Evolutionary conservation across 2,888 invertebrate genomes (phyloP).

Genomic region (Drosophila rubida): DNA sequence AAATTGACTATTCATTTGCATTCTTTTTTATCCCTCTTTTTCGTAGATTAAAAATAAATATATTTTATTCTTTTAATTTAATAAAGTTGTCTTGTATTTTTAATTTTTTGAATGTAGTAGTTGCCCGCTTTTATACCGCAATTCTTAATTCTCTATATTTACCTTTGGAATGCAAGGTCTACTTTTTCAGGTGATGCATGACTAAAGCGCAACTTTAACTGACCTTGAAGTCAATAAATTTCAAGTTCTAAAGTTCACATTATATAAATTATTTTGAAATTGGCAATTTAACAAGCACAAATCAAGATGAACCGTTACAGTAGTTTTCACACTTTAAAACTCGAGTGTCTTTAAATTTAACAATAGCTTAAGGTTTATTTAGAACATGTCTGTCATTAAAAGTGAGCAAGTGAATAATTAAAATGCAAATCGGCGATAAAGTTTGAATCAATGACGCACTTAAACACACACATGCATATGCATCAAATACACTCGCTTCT

Average conservation of each 20-base stretch:
- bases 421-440: constrained; percentile 33
- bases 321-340: too few species aligned
- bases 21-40: too few species aligned
- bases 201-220: background rate
- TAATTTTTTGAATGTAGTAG: too few species aligned
- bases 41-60: too few species aligned
- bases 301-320: too few species aligned
- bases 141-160: background rate
- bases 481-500: constrained; percentile 22
- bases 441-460: constrained; percentile 44
- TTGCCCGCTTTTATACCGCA: background rate
- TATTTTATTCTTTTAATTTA: too few species aligned
- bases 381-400: background rate
- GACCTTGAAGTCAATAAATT: constrained; percentile 1
- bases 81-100: too few species aligned
- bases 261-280: background rate
- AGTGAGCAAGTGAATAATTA: background rate
- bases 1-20: too few species aligned
- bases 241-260: background rate
- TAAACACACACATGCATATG: constrained; percentile 36
- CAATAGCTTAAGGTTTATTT: too few species aligned
- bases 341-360: background rate
- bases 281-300: too few species aligned
- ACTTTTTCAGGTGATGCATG: background rate
- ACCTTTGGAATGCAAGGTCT: background rate